Percentiles rank a stretch among this genome's conserved stretches.
phyloP scores from a whole-genome alignment of 1,140 invertebrate genomes.

The Drosophila jambulina region DNA sequence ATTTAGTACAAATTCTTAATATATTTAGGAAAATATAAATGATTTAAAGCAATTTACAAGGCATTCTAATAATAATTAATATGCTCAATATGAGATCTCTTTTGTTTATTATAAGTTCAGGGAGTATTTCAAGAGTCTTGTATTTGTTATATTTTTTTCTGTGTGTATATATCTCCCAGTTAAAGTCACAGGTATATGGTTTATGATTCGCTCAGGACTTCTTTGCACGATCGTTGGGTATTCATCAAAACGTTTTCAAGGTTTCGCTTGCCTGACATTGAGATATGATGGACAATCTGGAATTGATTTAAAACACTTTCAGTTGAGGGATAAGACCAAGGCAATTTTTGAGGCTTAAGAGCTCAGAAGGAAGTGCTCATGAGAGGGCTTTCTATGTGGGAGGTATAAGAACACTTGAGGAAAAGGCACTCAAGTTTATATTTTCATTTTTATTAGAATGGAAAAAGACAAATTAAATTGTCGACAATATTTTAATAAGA shows the following conservation, averaged over 20 bases:
- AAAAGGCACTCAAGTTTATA: not conserved
- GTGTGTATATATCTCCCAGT: not conserved
- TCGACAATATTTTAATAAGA: not conserved
- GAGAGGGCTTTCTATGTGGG: conserved; percentile 2
- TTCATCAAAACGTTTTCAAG: conserved; percentile 51
- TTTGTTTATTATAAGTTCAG: not conserved
- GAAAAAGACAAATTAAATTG: not conserved
- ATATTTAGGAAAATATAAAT: not conserved
- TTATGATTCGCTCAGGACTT: conserved; percentile 63
- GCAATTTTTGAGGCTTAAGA: not conserved
- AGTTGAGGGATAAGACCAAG: conserved; percentile 10
- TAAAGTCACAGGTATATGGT: conserved; percentile 48
- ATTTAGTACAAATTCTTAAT: too few relatives aligned
- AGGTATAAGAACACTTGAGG: conserved; percentile 6
- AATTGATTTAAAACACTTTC: conserved; percentile 34
- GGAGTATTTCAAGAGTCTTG: not conserved
- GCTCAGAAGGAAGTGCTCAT: conserved; percentile 3
- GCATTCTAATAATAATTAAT: not conserved
- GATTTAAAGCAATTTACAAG: not conserved
- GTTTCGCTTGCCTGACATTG: conserved; percentile 35
- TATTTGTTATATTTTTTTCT: not conserved
- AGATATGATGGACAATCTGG: conserved; percentile 33
- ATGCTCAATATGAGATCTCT: not conserved
- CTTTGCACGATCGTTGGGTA: conserved; percentile 41
- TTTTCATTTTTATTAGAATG: not conserved